phyloP scores from a whole-genome alignment of 2,113 vertebrate genomes.

The Tursiops truncatus region DNA sequence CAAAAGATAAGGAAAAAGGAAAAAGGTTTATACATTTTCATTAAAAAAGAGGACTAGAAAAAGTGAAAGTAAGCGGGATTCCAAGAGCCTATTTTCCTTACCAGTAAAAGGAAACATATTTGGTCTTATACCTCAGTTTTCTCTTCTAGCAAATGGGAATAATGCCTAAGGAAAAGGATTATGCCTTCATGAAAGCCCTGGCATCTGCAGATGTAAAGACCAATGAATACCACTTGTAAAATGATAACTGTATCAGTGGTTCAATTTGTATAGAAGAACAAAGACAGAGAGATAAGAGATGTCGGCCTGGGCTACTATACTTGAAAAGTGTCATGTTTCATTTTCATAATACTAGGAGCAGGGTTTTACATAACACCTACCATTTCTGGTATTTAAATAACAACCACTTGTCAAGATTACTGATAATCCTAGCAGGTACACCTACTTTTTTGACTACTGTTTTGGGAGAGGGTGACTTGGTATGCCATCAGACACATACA shows the following conservation, averaged over 20 bases:
- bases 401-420: slow-evolving; percentile 46
- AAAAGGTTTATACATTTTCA: neutral
- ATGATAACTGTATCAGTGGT: neutral
- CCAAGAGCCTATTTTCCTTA: slow-evolving; percentile 8
- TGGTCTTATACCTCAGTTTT: slow-evolving; percentile 34
- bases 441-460: slow-evolving; percentile 52
- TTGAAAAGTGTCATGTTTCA: slow-evolving; percentile 57
- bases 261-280: slow-evolving; percentile 46
- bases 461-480: slow-evolving; percentile 41
- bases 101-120: slow-evolving; percentile 23
- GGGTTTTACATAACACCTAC: slow-evolving; percentile 24
- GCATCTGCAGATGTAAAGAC: neutral
- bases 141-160: slow-evolving; percentile 53
- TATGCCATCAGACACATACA: slow-evolving; percentile 56
- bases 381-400: slow-evolving; percentile 50
- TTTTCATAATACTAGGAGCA: slow-evolving; percentile 44
- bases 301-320: neutral
- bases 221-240: slow-evolving; percentile 24
- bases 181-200: neutral
- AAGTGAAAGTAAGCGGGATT: neutral
- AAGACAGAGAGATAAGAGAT: slow-evolving; percentile 50
- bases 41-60: neutral
- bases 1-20: neutral
- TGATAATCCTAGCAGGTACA: neutral
- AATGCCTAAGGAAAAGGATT: neutral